phyloP scores from a whole-genome alignment of 2,113 vertebrate species.

The Mus spicilegus region DNA sequence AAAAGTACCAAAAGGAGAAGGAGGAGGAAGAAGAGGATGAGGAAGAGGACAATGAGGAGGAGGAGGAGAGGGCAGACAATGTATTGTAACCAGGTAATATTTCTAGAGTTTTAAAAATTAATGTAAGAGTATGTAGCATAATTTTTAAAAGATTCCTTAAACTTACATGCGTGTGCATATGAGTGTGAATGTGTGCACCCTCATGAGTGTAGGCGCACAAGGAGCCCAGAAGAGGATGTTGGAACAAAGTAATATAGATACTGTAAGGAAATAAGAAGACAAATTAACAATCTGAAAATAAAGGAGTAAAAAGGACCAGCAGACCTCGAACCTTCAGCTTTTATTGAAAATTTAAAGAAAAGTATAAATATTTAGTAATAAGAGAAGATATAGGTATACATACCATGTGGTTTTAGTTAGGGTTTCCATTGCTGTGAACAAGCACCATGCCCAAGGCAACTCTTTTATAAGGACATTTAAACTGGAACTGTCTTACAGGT shows the following conservation, averaged over 20 bases:
- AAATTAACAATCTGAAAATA: conserved; percentile 36
- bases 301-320: background rate
- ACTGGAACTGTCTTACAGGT: too few relatives aligned
- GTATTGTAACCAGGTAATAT: background rate
- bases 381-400: conserved; percentile 3
- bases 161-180: background rate
- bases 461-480: too few relatives aligned
- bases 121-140: background rate
- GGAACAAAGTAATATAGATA: background rate
- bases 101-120: conserved; percentile 30
- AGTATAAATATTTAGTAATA: background rate
- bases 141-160: background rate
- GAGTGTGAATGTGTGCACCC: background rate
- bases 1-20: background rate
- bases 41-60: too few relatives aligned
- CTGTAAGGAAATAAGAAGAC: background rate
- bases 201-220: background rate
- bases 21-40: too few relatives aligned
- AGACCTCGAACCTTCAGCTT: background rate
- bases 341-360: background rate
- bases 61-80: background rate
- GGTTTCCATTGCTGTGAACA: too few relatives aligned
- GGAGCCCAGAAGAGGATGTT: background rate
- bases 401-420: background rate
- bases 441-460: too few relatives aligned